Conservation (phyloP, 1,140 invertebrate species). For the Oreohelix idahoensis region DNA sequence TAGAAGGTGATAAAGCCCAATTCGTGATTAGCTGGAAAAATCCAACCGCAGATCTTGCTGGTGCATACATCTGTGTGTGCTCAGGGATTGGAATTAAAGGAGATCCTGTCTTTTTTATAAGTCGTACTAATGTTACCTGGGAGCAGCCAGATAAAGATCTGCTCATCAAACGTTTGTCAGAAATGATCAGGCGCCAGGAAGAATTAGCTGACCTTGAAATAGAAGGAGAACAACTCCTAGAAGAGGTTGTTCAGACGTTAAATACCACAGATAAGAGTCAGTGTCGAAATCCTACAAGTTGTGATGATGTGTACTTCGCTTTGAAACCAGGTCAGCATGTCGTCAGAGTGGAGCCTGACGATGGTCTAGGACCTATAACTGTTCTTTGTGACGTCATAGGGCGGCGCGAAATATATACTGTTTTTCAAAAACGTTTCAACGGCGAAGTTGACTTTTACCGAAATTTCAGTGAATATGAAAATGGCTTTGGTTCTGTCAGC, state of each 20-base stretch:
- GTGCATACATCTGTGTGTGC: neutral
- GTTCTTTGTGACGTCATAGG: conserved; percentile 13
- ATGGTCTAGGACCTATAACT: conserved; percentile 4
- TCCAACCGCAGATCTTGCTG: neutral
- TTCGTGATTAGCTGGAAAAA: neutral
- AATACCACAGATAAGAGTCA: neutral
- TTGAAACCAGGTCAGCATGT: conserved; percentile 2
- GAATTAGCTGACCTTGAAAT: neutral
- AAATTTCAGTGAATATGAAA: conserved; percentile 34
- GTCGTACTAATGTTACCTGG: neutral
- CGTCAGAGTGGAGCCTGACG: neutral
- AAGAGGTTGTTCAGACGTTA: neutral
- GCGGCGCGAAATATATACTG: conserved; percentile 45
- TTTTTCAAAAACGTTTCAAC: conserved; percentile 79
- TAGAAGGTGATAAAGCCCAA: neutral
- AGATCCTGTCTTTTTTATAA: neutral
- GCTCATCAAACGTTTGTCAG: neutral
- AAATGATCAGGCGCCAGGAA: neutral
- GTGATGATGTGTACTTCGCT: neutral
- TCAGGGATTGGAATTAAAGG: neutral
- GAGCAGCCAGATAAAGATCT: neutral
- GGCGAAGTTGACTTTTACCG: conserved; percentile 39
- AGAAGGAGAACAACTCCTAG: neutral
- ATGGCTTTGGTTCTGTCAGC: conserved; percentile 38
- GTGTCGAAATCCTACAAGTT: neutral